Evolutionary conservation across 1,140 invertebrate species (phyloP).

Genomic region (Calephelis virginiensis): DNA sequence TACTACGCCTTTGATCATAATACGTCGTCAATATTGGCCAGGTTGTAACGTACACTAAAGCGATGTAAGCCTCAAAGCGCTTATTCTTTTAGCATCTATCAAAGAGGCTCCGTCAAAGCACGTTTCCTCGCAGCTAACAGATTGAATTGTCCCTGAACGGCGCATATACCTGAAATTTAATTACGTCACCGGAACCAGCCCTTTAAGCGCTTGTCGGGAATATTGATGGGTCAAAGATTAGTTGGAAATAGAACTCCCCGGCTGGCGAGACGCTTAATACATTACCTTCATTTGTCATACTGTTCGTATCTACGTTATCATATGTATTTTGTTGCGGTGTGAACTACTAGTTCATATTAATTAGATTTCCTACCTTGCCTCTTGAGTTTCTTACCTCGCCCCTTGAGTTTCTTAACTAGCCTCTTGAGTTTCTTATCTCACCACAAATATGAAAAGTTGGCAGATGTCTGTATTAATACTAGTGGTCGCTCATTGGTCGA

Average conservation of each 20-base stretch:
- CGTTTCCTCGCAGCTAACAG: conserved; percentile 9
- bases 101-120: conserved; percentile 7
- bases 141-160: conserved; percentile 17
- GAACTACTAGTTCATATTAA: no score
- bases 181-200: conserved; percentile 3
- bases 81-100: conserved; percentile 9
- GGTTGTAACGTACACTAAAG: not conserved
- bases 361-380: no score
- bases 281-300: no score
- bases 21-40: not conserved
- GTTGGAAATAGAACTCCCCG: not conserved
- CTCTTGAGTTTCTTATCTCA: no score
- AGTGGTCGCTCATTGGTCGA: no score
- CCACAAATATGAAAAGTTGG: no score
- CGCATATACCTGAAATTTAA: conserved; percentile 12
- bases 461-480: no score
- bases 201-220: conserved; percentile 11
- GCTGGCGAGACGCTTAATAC: no score
- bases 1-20: not conserved
- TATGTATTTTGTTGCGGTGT: no score
- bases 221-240: conserved; percentile 8
- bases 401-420: no score
- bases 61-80: conserved; percentile 2
- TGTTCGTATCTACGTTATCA: no score
- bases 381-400: no score